These are phyloP conservation scores for Trachymyrmex septentrionalis DNA, from an alignment of 1,140 invertebrate species.

Conservation along the genomic window DNA sequence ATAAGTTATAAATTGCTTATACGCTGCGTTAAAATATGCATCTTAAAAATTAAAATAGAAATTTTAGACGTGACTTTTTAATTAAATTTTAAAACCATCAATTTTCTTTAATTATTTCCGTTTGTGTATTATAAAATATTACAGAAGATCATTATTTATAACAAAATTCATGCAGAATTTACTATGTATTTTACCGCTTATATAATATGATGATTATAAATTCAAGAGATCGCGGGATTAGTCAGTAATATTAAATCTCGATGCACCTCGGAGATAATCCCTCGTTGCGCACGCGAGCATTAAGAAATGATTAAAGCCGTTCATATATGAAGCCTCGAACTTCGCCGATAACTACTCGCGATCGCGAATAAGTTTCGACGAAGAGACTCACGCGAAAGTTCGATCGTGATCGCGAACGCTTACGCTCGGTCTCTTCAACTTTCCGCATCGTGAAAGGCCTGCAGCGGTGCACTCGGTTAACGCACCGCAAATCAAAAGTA, in stretches of 20 bases:
- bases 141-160: slow-evolving; percentile 29
- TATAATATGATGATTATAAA: slow-evolving; percentile 38
- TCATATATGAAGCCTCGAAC: slow-evolving; percentile 38
- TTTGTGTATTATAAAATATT: slow-evolving; percentile 27
- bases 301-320: slow-evolving; percentile 42
- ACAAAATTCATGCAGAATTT: background rate
- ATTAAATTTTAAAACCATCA: background rate
- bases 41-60: slow-evolving; percentile 15
- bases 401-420: slow-evolving; percentile 44
- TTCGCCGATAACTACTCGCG: slow-evolving; percentile 42
- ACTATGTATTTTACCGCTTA: background rate
- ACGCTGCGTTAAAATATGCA: slow-evolving; percentile 30
- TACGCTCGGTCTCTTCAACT: slow-evolving; percentile 19
- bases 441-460: slow-evolving; percentile 40
- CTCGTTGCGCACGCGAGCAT: slow-evolving; percentile 20
- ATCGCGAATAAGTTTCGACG: slow-evolving; percentile 40
- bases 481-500: slow-evolving; percentile 71
- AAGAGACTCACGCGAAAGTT: slow-evolving; percentile 56
- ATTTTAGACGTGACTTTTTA: background rate
- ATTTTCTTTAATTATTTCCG: background rate
- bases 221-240: slow-evolving; percentile 4
- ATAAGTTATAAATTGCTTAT: slow-evolving; percentile 39
- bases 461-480: slow-evolving; percentile 35
- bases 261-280: slow-evolving; percentile 30
- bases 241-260: slow-evolving; percentile 18